These are phyloP conservation scores for Cottoperca gobio DNA, from an alignment of 2,797 vertebrate genomes.

Conservation along the genomic window DNA sequence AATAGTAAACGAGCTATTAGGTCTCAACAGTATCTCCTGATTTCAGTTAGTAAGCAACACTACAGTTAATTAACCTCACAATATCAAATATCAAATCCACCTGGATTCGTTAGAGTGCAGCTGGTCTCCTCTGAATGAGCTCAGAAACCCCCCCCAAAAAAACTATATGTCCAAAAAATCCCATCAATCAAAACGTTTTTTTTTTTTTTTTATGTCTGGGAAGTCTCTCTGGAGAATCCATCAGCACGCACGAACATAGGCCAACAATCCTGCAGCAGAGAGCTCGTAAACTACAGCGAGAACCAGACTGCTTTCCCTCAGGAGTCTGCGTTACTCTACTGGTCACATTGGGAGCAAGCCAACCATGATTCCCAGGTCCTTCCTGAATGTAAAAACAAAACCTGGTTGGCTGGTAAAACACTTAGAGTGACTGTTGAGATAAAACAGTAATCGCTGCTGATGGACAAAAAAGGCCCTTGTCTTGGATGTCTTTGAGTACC, in stretches of 20 bases:
- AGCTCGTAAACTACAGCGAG: conserved; percentile 49
- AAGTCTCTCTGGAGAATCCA: conserved; percentile 59
- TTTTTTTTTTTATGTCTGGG: conserved; percentile 37
- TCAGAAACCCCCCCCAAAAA: conserved; percentile 24
- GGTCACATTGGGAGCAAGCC: conserved; percentile 52
- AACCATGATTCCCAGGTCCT: conserved; percentile 47
- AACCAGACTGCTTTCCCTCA: conserved; percentile 50
- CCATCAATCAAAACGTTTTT: conserved; percentile 33
- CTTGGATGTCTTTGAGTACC: conserved; percentile 42
- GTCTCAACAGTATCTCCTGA: neutral
- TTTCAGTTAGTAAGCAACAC: neutral
- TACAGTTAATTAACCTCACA: conserved; percentile 6
- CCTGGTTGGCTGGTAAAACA: conserved; percentile 57
- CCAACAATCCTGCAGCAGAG: conserved; percentile 45
- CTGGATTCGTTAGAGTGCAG: neutral
- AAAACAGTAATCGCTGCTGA: conserved; percentile 32
- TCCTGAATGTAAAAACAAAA: conserved; percentile 50
- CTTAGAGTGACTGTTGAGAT: conserved; percentile 48
- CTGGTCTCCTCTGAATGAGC: conserved; percentile 21
- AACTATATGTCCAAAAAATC: conserved; percentile 24
- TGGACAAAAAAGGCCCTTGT: conserved; percentile 47
- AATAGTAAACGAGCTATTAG: neutral
- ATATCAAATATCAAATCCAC: conserved; percentile 28
- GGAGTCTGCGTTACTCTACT: conserved; percentile 46
- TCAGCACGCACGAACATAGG: conserved; percentile 21